Base-by-base conservation (phyloP, 2,888 invertebrate species). In the Blera fallax region DNA sequence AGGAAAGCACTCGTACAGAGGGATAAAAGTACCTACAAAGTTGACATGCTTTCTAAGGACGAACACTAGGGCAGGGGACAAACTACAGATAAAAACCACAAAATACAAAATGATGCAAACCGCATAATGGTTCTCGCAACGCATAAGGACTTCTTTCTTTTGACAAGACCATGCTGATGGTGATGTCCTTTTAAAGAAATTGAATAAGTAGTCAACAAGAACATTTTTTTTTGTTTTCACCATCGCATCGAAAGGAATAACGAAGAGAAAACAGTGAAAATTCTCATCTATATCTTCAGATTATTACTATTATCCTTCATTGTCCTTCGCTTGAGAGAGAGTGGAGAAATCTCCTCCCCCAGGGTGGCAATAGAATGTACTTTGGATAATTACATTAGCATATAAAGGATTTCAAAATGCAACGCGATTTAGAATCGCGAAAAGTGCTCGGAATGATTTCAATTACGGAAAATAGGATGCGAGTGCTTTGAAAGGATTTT, bases 361-460 rank as follows among this genome's bases (percentile, higher is more conserved):
- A 32, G 76, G 81, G 34, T 65, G 80, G 81, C 81, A 85, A 81
- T 85, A 65, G 81, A 81, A 81, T 81, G 81, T 81, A 85, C 85
- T 85, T 81, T 81, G 81, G 76, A 85, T 85, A 85, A 85, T 85
- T 85, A 85, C 85, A 85, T 85, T 85, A 85, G 85, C 85, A 85
- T 85, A 85, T 81, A 77, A 77, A 85, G 85, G 85, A 85, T 76
- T 85, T 81, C 34, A 72, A 70, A 85, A 76, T 81, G 85, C 85
- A 85, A 81, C 81, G 81, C 85, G 85, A 76, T 77, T 81, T 85
- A 81, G 76, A 85, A 72, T 81, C 85, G 81, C 81, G 85, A 76
- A 85, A 76, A 85, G 80, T 85, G 70, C 81, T 81, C 40, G 50
- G 29, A 81, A 72, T 72, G 72, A 60, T 85, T 85, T 85, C 85